A percentile compares a stretch with the other conserved stretches of the same genome.
Conservation (phyloP, 2,113 vertebrate species). For the Procavia capensis region DNA sequence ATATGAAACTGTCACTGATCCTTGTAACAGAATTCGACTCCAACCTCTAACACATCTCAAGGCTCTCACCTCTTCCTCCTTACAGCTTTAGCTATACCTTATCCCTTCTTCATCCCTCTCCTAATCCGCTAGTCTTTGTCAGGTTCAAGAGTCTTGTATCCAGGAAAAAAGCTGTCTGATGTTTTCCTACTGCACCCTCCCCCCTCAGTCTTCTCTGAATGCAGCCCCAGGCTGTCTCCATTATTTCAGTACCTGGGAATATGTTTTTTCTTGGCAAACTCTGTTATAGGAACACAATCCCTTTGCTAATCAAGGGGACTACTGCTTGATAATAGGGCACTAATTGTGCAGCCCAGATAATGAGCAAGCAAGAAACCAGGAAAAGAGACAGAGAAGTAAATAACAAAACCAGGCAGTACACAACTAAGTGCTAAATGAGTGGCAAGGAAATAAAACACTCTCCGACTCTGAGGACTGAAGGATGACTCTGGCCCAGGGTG, state of each 20-base stretch:
- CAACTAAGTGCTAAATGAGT: neutral
- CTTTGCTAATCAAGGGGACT: neutral
- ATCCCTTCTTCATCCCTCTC: neutral
- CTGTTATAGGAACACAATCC: slow-evolving; percentile 5
- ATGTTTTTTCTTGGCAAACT: slow-evolving; percentile 35
- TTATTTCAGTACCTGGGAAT: neutral
- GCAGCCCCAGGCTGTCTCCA: neutral
- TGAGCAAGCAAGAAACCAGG: neutral
- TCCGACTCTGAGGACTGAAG: neutral
- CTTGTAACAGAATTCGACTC: neutral
- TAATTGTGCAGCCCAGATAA: neutral
- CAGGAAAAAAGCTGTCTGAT: neutral
- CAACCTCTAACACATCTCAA: neutral
- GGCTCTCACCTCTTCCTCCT: neutral
- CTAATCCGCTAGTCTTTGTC: neutral
- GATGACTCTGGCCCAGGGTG: neutral
- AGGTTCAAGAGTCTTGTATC: neutral
- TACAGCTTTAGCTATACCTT: neutral
- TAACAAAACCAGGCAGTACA: neutral
- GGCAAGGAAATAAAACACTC: neutral
- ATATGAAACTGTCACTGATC: neutral
- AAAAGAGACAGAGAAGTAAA: neutral
- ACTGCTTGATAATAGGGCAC: neutral
- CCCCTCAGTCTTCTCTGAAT: neutral
- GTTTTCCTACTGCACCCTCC: neutral